Evolutionary conservation across 2,113 vertebrate species (phyloP).

Genomic region (Microcebus ravelobensis): DNA sequence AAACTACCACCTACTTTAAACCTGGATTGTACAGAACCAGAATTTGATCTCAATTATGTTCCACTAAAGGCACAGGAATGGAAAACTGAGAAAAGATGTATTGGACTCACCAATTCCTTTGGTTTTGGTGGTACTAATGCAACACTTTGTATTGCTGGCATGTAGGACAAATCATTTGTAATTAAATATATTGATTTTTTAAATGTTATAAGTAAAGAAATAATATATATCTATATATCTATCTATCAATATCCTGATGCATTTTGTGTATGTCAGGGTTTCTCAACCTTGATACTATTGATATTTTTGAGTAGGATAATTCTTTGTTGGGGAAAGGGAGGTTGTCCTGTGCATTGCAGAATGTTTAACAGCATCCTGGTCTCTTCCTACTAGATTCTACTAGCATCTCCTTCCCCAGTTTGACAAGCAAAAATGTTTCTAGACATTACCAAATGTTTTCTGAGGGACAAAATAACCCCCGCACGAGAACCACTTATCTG

Average conservation of each 20-base stretch:
- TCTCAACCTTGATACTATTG: not conserved
- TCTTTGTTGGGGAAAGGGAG: not conserved
- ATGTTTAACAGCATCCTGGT: not conserved
- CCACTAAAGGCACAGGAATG: conserved; percentile 91
- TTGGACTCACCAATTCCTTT: conserved; percentile 96
- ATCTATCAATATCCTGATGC: not conserved
- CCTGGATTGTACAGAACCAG: conserved; percentile 91
- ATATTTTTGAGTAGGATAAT: not conserved
- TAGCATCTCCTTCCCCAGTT: not conserved
- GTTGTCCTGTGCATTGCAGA: not conserved
- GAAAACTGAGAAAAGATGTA: conserved; percentile 83
- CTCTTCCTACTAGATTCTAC: not conserved
- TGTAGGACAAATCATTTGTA: conserved; percentile 72
- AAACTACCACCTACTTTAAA: conserved; percentile 95
- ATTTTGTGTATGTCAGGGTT: not conserved
- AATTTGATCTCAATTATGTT: conserved; percentile 96
- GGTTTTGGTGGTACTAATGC: conserved; percentile 98
- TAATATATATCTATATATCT: not conserved
- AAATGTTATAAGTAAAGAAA: conserved; percentile 8
- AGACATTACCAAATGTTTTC: not conserved
- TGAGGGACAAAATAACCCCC: not conserved
- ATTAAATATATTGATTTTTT: conserved; percentile 34
- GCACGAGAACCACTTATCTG: not conserved
- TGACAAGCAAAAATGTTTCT: not conserved
- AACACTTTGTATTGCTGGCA: conserved; percentile 91